Evolutionary conservation across 1,140 invertebrate species (phyloP).

Genomic region (Propsilocerus akamusi): DNA sequence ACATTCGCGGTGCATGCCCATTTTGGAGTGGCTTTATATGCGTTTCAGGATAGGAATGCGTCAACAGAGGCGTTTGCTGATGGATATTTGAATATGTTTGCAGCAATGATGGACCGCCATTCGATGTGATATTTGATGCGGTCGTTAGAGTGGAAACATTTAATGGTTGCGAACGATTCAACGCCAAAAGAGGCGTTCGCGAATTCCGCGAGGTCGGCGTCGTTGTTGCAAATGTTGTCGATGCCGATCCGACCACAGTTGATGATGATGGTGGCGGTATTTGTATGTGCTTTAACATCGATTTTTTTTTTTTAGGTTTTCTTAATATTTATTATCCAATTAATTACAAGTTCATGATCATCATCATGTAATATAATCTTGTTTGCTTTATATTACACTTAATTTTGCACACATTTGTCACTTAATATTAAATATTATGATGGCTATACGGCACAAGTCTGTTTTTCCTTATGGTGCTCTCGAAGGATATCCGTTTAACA

Average conservation of each 20-base stretch:
- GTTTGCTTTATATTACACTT: no score
- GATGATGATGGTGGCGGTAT: conserved; percentile 11
- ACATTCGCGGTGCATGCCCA: background rate
- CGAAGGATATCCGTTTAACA: background rate
- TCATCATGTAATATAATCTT: no score
- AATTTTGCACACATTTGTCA: no score
- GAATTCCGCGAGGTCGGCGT: conserved; percentile 7
- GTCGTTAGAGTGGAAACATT: conserved; percentile 46
- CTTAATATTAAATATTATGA: no score
- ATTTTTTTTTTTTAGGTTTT: background rate
- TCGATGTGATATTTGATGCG: conserved; percentile 13
- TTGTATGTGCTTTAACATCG: background rate
- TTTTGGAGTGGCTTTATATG: conserved; percentile 9
- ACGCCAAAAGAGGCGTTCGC: conserved; percentile 6
- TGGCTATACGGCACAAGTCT: no score
- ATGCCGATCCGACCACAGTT: conserved; percentile 8
- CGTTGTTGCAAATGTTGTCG: conserved; percentile 5
- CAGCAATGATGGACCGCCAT: conserved; percentile 11
- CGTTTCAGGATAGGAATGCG: conserved; percentile 15
- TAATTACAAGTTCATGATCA: no score
- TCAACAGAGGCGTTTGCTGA: conserved; percentile 12
- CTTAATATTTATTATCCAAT: background rate
- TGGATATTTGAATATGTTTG: conserved; percentile 15
- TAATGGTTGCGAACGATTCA: conserved; percentile 28
- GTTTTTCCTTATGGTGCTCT: no score